Percentiles rank a stretch among this genome's conserved stretches.
Evolutionary conservation across 2,888 invertebrate genomes (phyloP).

Genomic region (Pyrgus malvae): DNA sequence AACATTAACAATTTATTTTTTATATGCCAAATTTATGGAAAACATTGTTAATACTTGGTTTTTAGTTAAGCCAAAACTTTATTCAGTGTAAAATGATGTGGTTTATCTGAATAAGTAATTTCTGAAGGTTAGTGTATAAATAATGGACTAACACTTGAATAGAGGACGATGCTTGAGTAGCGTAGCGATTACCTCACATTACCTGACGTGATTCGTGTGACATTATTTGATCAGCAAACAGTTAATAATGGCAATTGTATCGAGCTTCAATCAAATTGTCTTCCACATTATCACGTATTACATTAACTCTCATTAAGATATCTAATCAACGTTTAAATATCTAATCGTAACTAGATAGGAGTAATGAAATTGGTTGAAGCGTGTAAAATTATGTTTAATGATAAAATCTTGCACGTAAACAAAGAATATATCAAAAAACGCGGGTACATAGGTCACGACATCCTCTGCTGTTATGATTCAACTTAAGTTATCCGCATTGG

Average conservation of each 20-base stretch:
- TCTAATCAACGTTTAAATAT: slow-evolving; percentile 21
- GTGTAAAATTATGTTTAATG: slow-evolving; percentile 23
- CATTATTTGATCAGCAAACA: slow-evolving; percentile 15
- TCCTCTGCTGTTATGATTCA: background rate
- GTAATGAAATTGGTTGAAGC: slow-evolving; percentile 21
- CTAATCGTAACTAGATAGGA: slow-evolving; percentile 9
- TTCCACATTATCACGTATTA: slow-evolving; percentile 19
- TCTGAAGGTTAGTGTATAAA: slow-evolving; percentile 9
- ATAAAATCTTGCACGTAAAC: slow-evolving; percentile 19
- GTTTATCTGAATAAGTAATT: slow-evolving; percentile 14
- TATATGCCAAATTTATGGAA: too few species aligned
- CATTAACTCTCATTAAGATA: slow-evolving; percentile 25
- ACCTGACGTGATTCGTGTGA: slow-evolving; percentile 12
- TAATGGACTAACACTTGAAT: background rate
- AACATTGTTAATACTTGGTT: too few species aligned
- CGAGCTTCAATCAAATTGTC: slow-evolving; percentile 7
- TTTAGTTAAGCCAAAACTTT: too few species aligned
- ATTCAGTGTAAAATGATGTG: too few species aligned
- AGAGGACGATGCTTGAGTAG: slow-evolving; percentile 2
- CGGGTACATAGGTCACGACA: background rate
- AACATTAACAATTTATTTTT: too few species aligned
- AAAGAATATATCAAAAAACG: slow-evolving; percentile 2
- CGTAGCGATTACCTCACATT: slow-evolving; percentile 7
- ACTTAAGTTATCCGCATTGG: too few species aligned
- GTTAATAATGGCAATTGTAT: background rate